Percentiles rank a stretch among this genome's conserved stretches.
Conservation (phyloP, 2,113 vertebrate genomes). For the Melanerpes formicivorus region DNA sequence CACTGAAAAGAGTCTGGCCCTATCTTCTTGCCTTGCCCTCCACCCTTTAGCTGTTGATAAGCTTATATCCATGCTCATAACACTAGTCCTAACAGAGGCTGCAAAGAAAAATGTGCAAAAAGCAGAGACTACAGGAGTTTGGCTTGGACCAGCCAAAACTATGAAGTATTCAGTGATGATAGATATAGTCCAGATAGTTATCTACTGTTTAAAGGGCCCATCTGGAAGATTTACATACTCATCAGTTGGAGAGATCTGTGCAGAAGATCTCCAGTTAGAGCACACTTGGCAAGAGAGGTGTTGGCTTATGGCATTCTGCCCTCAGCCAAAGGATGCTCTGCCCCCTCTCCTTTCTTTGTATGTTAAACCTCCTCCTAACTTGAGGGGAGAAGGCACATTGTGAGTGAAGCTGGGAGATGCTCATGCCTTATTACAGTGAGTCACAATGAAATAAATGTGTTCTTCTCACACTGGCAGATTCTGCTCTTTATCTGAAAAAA, state of each 20-base stretch:
- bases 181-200: neutral
- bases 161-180: neutral
- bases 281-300: neutral
- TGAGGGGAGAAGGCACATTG: neutral
- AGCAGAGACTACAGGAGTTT: neutral
- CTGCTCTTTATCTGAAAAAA: neutral
- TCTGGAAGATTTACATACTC: conserved; percentile 1
- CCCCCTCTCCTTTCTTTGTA: neutral
- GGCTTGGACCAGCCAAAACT: neutral
- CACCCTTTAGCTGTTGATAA: no score
- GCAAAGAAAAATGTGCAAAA: neutral
- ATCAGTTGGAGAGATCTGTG: neutral
- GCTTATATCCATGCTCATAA: neutral
- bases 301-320: neutral
- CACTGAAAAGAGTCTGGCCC: no score
- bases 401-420: neutral
- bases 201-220: neutral
- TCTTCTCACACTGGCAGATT: neutral
- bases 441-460: neutral
- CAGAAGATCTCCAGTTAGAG: neutral
- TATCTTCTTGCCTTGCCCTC: no score
- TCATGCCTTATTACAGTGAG: neutral
- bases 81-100: neutral
- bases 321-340: neutral
- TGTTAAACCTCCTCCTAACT: neutral